Base-by-base conservation (phyloP, 2,113 vertebrate species). In the Oenanthe melanoleuca region DNA sequence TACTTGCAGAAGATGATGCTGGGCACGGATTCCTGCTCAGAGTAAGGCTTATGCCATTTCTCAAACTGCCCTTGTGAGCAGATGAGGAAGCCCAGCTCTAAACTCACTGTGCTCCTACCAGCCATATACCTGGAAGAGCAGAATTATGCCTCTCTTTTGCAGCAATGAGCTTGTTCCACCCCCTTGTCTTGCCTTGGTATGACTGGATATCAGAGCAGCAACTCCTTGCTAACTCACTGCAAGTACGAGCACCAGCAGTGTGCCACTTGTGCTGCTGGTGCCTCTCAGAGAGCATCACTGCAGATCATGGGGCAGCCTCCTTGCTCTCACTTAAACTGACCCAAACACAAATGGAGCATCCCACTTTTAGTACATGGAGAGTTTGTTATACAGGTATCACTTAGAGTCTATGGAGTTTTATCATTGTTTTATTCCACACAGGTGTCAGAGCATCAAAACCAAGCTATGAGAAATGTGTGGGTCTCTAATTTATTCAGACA, bases 291-390 rank as follows among this genome's bases (percentile, higher is more conserved):
- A 45, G 24, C 26, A 49, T 2, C 3, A 1, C 28, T 26, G 20
- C 29, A 28, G 18, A 34, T 8, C 17, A 7, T 1, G 11, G 10
- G 11, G 14, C 44, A 88, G 24, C 52, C n/a, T 71, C 34, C 29
- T 40, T 55, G 29, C 7, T 78, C 8, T 45, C 37, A 24, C 21
- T 83, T 40, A 67, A 87, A 55, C 22, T 29, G 52, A 66, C 11
- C 6, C 33, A 70, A 70, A 49, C 11, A 49, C 16, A 22, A 82
- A 79, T 3, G 14, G 8, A 75, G 31, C 47, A 49, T 31, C 56
- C 15, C 1, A 9, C 14, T 72, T 73, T 15, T 4, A 42, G 9
- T 24, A 45, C 2, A 3, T 1, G 1, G 29, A 56, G 8, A 65
- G 40, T 34, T 23, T 19, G 20, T 42, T 67, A 75, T 16, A 10